Percentiles rank a stretch among this genome's conserved stretches.
Conservation (phyloP, 2,888 invertebrate genomes). For the Lymantria monacha region DNA sequence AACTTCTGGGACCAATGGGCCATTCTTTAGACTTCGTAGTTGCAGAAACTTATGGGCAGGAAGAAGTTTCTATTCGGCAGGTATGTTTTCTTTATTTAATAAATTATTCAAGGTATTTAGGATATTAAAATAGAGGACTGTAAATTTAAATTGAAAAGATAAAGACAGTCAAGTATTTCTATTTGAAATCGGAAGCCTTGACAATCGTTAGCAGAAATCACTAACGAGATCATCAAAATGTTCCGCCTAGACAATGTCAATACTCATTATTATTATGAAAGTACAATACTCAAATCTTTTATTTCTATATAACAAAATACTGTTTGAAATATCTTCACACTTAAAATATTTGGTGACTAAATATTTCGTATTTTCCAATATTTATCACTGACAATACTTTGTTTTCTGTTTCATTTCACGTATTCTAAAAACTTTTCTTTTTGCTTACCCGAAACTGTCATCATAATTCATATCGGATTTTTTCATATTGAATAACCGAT, state of each 20-base stretch:
- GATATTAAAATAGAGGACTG: not conserved
- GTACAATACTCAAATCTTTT: no score
- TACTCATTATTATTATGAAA: no score
- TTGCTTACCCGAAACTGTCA: conserved; percentile 20
- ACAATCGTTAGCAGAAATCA: no score
- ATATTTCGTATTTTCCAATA: no score
- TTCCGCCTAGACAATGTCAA: no score
- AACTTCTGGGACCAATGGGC: conserved; percentile 83
- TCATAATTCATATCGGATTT: conserved; percentile 31
- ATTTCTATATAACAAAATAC: no score
- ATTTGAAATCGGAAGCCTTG: no score
- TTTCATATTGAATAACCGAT: conserved; percentile 1
- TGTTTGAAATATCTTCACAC: no score
- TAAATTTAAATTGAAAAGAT: no score
- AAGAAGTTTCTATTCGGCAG: conserved; percentile 91
- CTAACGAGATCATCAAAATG: no score
- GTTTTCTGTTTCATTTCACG: not conserved
- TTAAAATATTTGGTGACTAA: no score
- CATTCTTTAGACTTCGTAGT: conserved; percentile 90
- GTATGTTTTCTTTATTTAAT: conserved; percentile 37
- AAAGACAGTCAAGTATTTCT: no score
- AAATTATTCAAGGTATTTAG: not conserved
- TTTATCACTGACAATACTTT: not conserved
- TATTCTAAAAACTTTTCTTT: not conserved
- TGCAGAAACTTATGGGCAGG: conserved; percentile 95